phyloP scores from a whole-genome alignment of 1,140 invertebrate genomes.

The Heliconius hermathena region DNA sequence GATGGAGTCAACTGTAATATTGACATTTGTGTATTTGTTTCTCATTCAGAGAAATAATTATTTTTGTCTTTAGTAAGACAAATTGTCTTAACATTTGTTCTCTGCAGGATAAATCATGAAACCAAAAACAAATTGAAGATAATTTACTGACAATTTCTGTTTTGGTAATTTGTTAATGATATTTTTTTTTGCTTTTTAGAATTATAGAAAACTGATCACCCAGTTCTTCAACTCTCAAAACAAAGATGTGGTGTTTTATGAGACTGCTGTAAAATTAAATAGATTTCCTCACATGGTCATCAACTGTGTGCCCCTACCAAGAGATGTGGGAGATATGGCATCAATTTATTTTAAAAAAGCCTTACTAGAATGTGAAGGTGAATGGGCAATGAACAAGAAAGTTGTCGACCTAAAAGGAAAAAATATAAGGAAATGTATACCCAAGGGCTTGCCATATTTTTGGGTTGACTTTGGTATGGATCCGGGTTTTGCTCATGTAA shows the following conservation, averaged over 20 bases:
- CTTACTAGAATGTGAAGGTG: conserved; percentile 95
- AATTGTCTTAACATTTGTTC: no score
- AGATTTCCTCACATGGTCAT: conserved; percentile 92
- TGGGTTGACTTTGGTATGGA: conserved; percentile 95
- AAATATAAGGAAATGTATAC: conserved; percentile 90
- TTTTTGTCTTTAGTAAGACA: no score
- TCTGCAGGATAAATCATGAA: no score
- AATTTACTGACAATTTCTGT: no score
- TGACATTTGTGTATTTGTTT: no score
- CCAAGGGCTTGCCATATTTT: conserved; percentile 97
- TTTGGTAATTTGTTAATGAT: not conserved
- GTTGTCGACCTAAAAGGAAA: conserved; percentile 91
- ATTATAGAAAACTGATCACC: conserved; percentile 88
- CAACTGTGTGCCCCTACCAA: conserved; percentile 93
- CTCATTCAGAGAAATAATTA: no score
- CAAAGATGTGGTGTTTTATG: conserved; percentile 95
- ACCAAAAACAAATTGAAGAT: no score
- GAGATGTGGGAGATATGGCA: conserved; percentile 90
- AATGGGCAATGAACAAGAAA: conserved; percentile 98
- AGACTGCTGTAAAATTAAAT: conserved; percentile 89
- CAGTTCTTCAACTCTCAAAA: conserved; percentile 89
- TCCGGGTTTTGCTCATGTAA: conserved; percentile 96
- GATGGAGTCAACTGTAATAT: no score
- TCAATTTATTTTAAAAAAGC: conserved; percentile 99
- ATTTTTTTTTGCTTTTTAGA: conserved; percentile 70